A percentile compares a stretch with the other conserved stretches of the same genome.
phyloP scores from a whole-genome alignment of 2,113 vertebrate genomes.

The Phaethon lepturus region DNA sequence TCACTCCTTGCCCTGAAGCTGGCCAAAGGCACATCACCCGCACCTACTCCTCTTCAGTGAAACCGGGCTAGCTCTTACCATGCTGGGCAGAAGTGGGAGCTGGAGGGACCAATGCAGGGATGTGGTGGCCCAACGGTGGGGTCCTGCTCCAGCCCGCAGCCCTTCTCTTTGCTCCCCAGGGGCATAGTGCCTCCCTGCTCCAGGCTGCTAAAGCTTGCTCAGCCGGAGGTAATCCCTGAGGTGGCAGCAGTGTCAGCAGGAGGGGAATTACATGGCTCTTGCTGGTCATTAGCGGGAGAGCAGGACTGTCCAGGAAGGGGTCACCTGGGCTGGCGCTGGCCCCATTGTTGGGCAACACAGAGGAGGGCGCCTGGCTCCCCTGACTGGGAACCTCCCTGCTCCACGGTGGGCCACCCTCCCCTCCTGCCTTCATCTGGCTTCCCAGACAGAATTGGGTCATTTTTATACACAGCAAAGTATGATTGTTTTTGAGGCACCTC shows the following conservation, averaged over 20 bases:
- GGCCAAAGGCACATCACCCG: background rate
- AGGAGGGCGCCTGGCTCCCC: rapidly evolving
- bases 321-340: rapidly evolving
- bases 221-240: rapidly evolving
- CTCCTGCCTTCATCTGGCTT: background rate
- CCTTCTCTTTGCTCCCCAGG: rapidly evolving
- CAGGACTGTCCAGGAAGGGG: background rate
- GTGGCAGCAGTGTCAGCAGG: background rate
- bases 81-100: rapidly evolving
- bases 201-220: background rate
- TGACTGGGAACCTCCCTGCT: rapidly evolving
- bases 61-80: rapidly evolving
- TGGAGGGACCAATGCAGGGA: rapidly evolving
- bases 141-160: rapidly evolving
- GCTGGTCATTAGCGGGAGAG: background rate
- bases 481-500: background rate
- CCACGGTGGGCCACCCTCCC: rapidly evolving
- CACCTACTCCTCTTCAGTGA: rapidly evolving
- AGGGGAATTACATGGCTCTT: background rate
- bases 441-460: background rate
- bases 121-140: rapidly evolving
- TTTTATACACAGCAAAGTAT: rapidly evolving
- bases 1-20: background rate
- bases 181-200: background rate
- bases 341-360: background rate